Percentiles rank a stretch among this genome's conserved stretches.
Evolutionary conservation across 2,888 invertebrate species (phyloP).

Genomic region (Alloscopus bannaensis): DNA sequence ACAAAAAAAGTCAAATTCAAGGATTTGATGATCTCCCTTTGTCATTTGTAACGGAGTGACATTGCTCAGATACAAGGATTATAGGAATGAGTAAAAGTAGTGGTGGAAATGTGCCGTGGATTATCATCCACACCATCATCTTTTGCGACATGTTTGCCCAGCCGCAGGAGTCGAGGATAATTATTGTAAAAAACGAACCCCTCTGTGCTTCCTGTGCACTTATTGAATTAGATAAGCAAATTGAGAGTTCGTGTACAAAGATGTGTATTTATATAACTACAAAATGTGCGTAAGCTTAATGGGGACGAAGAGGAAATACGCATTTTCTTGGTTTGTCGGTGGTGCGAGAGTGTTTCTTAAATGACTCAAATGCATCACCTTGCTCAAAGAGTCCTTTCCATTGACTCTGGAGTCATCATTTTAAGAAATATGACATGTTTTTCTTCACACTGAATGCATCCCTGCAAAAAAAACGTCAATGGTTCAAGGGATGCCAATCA

Average conservation of each 20-base stretch:
- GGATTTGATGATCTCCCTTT: slow-evolving; percentile 29
- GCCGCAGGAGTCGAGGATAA: slow-evolving; percentile 27
- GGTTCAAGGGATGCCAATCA: slow-evolving; percentile 55
- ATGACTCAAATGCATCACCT: slow-evolving; percentile 33
- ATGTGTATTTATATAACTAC: too few relatives aligned
- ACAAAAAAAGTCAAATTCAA: slow-evolving; percentile 42
- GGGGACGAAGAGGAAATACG: too few relatives aligned
- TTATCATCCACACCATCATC: slow-evolving; percentile 30
- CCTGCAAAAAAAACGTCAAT: slow-evolving; percentile 54
- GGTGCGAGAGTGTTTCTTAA: too few relatives aligned
- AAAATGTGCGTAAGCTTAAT: too few relatives aligned
- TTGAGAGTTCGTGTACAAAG: slow-evolving; percentile 8
- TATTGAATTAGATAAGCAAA: slow-evolving; percentile 35
- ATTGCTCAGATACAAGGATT: too few relatives aligned
- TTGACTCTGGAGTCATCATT: slow-evolving; percentile 56
- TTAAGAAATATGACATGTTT: slow-evolving; percentile 65
- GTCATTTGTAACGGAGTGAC: too few relatives aligned
- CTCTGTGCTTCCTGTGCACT: slow-evolving; percentile 22
- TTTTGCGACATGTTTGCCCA: slow-evolving; percentile 20
- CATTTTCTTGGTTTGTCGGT: too few relatives aligned
- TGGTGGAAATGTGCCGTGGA: neutral
- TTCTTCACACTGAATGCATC: slow-evolving; percentile 66
- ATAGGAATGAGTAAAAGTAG: too few relatives aligned
- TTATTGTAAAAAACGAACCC: slow-evolving; percentile 13
- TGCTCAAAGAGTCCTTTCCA: slow-evolving; percentile 42